Evolutionary conservation across 2,888 invertebrate genomes (phyloP).

Genomic region (Chaetogeoica ovagalla): DNA sequence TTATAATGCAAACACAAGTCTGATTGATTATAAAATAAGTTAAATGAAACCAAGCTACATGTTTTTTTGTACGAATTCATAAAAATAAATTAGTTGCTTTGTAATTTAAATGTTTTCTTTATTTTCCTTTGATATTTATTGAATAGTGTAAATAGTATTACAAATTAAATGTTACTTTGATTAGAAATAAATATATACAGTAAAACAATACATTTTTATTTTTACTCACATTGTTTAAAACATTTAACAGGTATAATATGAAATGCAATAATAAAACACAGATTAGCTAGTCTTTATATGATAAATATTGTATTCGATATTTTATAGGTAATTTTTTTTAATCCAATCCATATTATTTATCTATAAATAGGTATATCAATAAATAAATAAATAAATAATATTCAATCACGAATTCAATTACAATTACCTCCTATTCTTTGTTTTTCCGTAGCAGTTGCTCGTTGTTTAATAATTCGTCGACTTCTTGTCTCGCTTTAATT

Average conservation of each 20-base stretch:
- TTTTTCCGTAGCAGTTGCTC: constrained; percentile 9
- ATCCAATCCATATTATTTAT: too few relatives aligned
- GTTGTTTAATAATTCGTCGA: constrained; percentile 38
- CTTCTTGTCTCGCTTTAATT: constrained; percentile 26
- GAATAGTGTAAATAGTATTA: too few relatives aligned
- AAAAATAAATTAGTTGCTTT: not conserved
- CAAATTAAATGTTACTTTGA: too few relatives aligned
- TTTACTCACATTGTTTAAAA: not conserved
- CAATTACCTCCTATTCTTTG: constrained; percentile 41
- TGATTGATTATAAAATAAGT: not conserved
- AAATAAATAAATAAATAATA: not conserved
- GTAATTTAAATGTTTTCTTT: not conserved
- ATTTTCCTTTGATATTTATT: too few relatives aligned
- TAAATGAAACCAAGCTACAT: not conserved
- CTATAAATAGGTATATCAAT: too few relatives aligned
- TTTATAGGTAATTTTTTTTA: not conserved
- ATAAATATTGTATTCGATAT: not conserved
- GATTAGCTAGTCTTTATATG: not conserved
- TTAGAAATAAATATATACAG: too few relatives aligned
- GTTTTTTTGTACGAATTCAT: not conserved
- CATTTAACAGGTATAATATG: too few relatives aligned
- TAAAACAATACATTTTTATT: not conserved
- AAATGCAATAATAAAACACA: not conserved
- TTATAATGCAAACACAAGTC: not conserved
- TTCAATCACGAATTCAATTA: not conserved